Conservation (phyloP, 2,888 invertebrate genomes). For the Malthinus seriepunctatus region DNA sequence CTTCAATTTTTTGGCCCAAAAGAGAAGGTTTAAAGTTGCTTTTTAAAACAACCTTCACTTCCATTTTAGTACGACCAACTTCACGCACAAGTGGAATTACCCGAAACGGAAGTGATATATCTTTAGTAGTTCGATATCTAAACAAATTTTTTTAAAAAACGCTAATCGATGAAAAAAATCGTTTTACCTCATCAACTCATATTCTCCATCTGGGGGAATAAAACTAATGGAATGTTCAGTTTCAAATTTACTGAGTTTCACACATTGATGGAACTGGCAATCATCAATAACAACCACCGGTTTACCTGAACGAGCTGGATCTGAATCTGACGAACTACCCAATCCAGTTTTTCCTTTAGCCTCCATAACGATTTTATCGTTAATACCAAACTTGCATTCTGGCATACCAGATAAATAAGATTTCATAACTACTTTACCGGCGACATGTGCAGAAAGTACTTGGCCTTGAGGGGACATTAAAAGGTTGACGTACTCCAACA, state of each 20-base stretch:
- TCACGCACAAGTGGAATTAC: slow-evolving; percentile 98
- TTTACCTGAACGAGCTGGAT: slow-evolving; percentile 89
- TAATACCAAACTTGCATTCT: slow-evolving; percentile 99
- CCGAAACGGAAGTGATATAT: slow-evolving; percentile 98
- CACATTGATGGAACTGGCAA: slow-evolving; percentile 99
- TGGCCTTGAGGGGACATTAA: slow-evolving; percentile 99
- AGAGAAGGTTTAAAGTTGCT: slow-evolving; percentile 98
- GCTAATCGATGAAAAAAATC: slow-evolving; percentile 7
- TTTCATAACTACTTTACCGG: slow-evolving; percentile 99
- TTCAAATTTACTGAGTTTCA: slow-evolving; percentile 99
- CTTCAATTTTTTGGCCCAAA: slow-evolving; percentile 98
- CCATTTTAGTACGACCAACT: slow-evolving; percentile 99
- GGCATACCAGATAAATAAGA: slow-evolving; percentile 99
- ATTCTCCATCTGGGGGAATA: slow-evolving; percentile 99
- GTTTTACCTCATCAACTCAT: slow-evolving; percentile 93
- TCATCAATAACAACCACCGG: slow-evolving; percentile 99
- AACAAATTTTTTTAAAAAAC: slow-evolving; percentile 9
- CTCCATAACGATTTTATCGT: slow-evolving; percentile 99
- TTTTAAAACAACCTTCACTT: slow-evolving; percentile 98
- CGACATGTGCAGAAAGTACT: slow-evolving; percentile 98
- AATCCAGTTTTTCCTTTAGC: slow-evolving; percentile 80
- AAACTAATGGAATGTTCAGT: slow-evolving; percentile 99
- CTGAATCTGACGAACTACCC: slow-evolving; percentile 66
- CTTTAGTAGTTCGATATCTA: slow-evolving; percentile 98
- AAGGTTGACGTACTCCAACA: slow-evolving; percentile 97